Conservation (phyloP, 2,113 vertebrate genomes). For the Pteropus alecto region DNA sequence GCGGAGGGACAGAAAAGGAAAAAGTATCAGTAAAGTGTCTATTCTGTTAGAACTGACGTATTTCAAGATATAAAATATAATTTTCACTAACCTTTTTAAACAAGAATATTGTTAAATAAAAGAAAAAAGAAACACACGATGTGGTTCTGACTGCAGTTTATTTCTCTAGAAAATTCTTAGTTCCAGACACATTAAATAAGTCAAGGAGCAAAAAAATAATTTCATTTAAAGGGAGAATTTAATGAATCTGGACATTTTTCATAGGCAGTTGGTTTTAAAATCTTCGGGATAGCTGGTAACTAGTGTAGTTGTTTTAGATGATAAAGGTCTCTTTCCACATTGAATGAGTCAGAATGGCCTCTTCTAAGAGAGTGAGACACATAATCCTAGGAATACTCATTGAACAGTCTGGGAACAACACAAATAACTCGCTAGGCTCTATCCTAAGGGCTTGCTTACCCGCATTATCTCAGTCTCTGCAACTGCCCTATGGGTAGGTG, state of each 20-base stretch:
- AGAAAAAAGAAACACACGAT: not conserved
- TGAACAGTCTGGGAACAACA: not conserved
- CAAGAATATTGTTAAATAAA: not conserved
- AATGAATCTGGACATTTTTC: not conserved
- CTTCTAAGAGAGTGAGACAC: not conserved
- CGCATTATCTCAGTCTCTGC: not conserved
- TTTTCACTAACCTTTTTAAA: not conserved
- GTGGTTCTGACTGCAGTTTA: not conserved
- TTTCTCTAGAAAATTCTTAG: not conserved
- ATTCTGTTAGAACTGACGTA: not conserved
- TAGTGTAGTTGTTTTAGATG: not conserved
- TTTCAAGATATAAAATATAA: not conserved
- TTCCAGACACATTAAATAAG: not conserved
- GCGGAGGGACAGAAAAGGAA: not conserved
- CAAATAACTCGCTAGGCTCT: not conserved
- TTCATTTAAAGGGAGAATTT: not conserved
- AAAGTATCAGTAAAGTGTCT: not conserved
- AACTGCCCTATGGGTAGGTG: not conserved
- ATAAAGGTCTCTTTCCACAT: not conserved
- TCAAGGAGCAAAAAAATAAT: not conserved
- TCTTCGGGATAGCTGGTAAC: not conserved
- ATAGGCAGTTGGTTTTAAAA: not conserved
- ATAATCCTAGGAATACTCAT: not conserved
- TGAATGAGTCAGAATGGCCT: not conserved
- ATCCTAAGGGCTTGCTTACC: not conserved